Evolutionary conservation across 1,140 invertebrate species (phyloP).

Genomic region (Chlorops oryzae): DNA sequence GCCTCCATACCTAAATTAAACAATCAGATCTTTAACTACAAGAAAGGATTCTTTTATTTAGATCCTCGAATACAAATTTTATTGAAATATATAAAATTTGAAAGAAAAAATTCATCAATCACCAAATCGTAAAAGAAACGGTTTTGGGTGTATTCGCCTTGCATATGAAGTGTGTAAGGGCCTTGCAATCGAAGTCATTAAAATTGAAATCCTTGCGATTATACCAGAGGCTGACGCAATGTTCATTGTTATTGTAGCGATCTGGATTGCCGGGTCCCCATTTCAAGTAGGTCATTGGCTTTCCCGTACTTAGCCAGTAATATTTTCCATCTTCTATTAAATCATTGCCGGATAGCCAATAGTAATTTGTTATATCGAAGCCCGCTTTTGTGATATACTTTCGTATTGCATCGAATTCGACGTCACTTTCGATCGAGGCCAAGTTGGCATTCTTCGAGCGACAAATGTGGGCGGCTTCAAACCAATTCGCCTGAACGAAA

Average conservation of each 20-base stretch:
- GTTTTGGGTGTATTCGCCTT: not conserved
- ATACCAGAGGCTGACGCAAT: not conserved
- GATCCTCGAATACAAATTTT: no score
- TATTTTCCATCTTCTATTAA: not conserved
- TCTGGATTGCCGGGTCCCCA: not conserved
- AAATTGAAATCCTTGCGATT: not conserved
- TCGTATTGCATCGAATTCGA: not conserved
- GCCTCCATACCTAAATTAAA: no score
- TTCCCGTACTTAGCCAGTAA: not conserved
- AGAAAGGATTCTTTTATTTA: no score
- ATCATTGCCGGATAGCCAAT: not conserved
- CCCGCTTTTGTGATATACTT: not conserved
- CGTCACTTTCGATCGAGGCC: not conserved
- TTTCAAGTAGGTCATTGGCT: not conserved
- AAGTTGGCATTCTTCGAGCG: not conserved
- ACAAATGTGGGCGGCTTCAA: not conserved
- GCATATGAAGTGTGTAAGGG: not conserved
- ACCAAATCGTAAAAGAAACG: not conserved
- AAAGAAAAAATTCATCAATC: no score
- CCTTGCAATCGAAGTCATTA: slow-evolving; percentile 2
- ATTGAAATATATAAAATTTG: no score
- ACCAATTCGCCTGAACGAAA: not conserved
- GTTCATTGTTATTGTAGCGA: not conserved
- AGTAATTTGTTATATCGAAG: not conserved
- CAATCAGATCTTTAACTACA: no score